Base-by-base conservation (phyloP, 2,113 vertebrate species). In the Pungitius pungitius region DNA sequence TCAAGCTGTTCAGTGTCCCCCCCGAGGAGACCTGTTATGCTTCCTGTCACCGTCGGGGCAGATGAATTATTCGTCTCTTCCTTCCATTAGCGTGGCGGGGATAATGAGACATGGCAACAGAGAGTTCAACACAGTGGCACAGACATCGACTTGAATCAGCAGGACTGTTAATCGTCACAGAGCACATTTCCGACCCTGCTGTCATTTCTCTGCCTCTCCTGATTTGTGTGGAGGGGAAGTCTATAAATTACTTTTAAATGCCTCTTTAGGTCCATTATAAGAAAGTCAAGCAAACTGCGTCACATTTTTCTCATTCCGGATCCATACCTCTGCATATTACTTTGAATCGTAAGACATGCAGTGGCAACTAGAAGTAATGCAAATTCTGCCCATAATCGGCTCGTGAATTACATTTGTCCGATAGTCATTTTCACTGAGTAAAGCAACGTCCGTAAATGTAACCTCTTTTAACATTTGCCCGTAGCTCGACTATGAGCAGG, bases 11-110 rank as follows among this genome's bases (percentile, higher is more conserved):
- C 67, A 24, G 52, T 33, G 22, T 69, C 78, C 77, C 49, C 73
- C 65, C 59, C 1, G 30, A 69, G 81, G 77, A 78, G 75, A 73
- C 78, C 69, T 80, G 83, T 67, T 76, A 65, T 65, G 74, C 73
- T 80, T 57, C 64, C 33, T 83, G 87, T 87, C 81, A 84, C 76
- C 83, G 83, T 82, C 73, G 35, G 87, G 81, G 58, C 82, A 74
- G 87, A 91, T 91, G 64, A 91, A 89, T 89, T 88, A 91, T 91
- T 91, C 84, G 86, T 88, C 86, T 89, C 77, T 63, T 88, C 61
- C 76, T 87, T 88, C 86, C 86, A 90, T 90, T 91, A 91, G 86
- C 30, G 7, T 55, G 20, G 54, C 54, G 60, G 74, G 54, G 77
- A 89, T 91, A 91, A 91, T 88, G 86, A 89, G 85, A 89, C 87